These are phyloP conservation scores for Hozukius guyotensis DNA, from an alignment of 2,797 vertebrate species.

Conservation along the genomic window DNA sequence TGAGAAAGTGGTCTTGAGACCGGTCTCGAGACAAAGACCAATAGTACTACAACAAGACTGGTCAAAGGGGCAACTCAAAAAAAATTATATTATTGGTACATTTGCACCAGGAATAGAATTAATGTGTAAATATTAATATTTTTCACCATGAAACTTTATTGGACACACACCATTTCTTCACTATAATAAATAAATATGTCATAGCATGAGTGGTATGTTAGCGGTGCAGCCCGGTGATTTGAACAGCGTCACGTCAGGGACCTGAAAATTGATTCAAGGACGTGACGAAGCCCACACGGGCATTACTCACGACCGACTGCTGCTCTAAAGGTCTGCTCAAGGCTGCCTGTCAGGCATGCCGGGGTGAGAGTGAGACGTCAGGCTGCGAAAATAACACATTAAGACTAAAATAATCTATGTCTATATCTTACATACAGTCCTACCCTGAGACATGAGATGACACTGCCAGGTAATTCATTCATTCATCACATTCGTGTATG, in stretches of 20 bases:
- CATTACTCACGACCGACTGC: slow-evolving; percentile 39
- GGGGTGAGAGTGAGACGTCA: slow-evolving; percentile 39
- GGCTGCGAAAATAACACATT: slow-evolving; percentile 38
- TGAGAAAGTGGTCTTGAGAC: too few species aligned
- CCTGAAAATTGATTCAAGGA: slow-evolving; percentile 52
- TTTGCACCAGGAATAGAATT: not conserved
- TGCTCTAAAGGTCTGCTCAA: slow-evolving; percentile 33
- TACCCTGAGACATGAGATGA: slow-evolving; percentile 16
- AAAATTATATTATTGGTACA: not conserved
- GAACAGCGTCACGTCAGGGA: slow-evolving; percentile 30
- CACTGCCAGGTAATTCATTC: slow-evolving; percentile 11
- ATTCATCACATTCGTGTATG: not conserved
- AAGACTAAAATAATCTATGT: slow-evolving; percentile 22
- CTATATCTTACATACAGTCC: not conserved
- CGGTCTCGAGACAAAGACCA: too few species aligned
- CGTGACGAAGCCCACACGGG: slow-evolving; percentile 8
- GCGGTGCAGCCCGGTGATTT: slow-evolving; percentile 19
- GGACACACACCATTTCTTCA: not conserved
- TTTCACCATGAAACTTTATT: not conserved
- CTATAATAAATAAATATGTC: not conserved
- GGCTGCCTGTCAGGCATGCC: slow-evolving; percentile 38
- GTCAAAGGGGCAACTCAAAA: not conserved
- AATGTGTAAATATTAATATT: not conserved
- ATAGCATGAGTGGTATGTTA: slow-evolving; percentile 3
- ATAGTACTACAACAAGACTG: too few species aligned